Base-by-base conservation (phyloP, 2,888 invertebrate species). In the Lomographa bimaculata region DNA sequence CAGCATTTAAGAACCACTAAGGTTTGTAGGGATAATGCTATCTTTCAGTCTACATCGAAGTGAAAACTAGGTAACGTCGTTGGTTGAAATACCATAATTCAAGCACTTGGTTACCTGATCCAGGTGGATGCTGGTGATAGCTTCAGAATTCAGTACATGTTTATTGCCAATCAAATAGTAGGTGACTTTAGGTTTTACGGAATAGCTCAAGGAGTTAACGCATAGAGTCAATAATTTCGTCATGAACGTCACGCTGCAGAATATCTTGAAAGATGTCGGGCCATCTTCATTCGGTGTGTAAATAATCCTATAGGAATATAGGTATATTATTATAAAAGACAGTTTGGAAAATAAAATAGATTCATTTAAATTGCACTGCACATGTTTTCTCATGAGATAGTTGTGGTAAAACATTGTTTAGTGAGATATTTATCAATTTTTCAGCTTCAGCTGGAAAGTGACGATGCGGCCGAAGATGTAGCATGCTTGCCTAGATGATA, bases 261-360 rank as follows among this genome's bases (percentile, higher is more conserved):
- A 90, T 57, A 92, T 72, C 53, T 85, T 87, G 59, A 92, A 93
- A 4, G 84, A 82, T 7, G 87, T 57, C 12, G 91, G 89, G 0
- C 92, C 92, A 23, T 90, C 80, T 52, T 81, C 70, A 25, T 83
- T 81, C 0, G 92, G 90, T 10, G 89, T 85, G 57, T 90, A 92
- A 39, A 77, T 79, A 20, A 93, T 69, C 50, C 92, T 93, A n/a
- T n/a, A n/a, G n/a, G 46, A 11, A 70, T 3, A 3, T 14, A 71
- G 14, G 40, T 32, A 5, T 27, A 14, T 14, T 14, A 4, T 14
- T 14, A 14, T 14, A 14, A 1, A 23, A 27, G 9, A 10, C 1
- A 17, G 2, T 10, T 27, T 8, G 5, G 7, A 16, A 16, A 24
- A n/a, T 5, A 2, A 7, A 1, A 21, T 21, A 12, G 7, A 21